Evolutionary conservation across 2,888 invertebrate genomes (phyloP).

Genomic region (Hirtodrosophila histrioides): DNA sequence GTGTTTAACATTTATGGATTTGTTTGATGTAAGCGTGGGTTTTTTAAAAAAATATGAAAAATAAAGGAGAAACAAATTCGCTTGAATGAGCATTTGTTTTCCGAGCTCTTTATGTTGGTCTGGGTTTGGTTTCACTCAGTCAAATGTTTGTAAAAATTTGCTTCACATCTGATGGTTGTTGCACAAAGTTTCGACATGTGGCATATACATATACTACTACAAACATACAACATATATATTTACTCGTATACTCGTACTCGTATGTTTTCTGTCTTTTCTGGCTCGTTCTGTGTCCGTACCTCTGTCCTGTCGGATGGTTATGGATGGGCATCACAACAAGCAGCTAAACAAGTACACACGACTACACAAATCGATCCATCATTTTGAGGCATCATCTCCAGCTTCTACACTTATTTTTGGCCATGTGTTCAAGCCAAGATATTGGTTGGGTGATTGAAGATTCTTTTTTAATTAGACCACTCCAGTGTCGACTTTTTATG

Average conservation of each 20-base stretch:
- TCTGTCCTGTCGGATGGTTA: conserved; percentile 28
- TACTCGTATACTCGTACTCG: no score
- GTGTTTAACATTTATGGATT: background rate
- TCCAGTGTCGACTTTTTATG: conserved; percentile 14
- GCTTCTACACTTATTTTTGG: conserved; percentile 9
- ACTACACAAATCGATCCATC: conserved; percentile 51
- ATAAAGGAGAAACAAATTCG: conserved; percentile 19
- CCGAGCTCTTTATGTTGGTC: background rate
- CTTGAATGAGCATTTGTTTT: conserved; percentile 19
- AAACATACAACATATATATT: no score
- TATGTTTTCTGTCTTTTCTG: conserved; percentile 14
- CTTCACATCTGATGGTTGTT: conserved; percentile 7
- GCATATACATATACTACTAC: background rate
- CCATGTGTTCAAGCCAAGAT: conserved; percentile 12
- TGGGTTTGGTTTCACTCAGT: conserved; percentile 10
- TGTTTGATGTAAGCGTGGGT: background rate
- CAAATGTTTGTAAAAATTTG: conserved; percentile 20
- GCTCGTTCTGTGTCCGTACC: conserved; percentile 15
- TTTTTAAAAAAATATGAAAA: background rate
- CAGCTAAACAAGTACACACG: conserved; percentile 31
- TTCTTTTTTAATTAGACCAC: conserved; percentile 37
- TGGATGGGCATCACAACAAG: conserved; percentile 40
- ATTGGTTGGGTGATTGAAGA: conserved; percentile 34
- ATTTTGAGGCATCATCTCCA: conserved; percentile 26
- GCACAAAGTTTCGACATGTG: conserved; percentile 32